Evolutionary conservation across 2,113 vertebrate genomes (phyloP).

Genomic region (Menidia beryllina): DNA sequence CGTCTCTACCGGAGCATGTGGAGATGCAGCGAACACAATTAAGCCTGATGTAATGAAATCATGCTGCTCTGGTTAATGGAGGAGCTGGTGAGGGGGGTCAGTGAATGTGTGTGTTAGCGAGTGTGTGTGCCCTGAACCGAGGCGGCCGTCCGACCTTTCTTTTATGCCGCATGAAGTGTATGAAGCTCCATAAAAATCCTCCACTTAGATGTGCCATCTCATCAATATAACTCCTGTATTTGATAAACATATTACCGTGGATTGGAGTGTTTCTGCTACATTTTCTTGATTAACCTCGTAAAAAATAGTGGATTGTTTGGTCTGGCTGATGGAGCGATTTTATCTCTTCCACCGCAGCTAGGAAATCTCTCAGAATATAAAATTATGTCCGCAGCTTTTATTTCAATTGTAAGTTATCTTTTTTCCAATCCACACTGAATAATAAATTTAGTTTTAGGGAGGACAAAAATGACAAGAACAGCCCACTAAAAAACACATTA

Average conservation of each 20-base stretch:
- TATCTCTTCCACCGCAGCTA: constrained; percentile 24
- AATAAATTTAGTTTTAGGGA: constrained; percentile 19
- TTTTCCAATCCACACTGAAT: constrained; percentile 2
- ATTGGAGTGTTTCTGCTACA: constrained; percentile 24
- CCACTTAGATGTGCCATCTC: constrained; percentile 31
- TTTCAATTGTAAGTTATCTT: constrained; percentile 4
- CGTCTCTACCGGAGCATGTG: constrained; percentile 54
- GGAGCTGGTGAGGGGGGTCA: constrained; percentile 68
- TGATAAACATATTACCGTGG: constrained; percentile 36
- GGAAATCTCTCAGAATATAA: constrained; percentile 20
- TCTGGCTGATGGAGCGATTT: constrained; percentile 50
- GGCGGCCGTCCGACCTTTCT: constrained; percentile 42
- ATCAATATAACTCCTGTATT: constrained; percentile 67
- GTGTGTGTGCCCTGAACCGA: neutral
- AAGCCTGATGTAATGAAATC: constrained; percentile 79
- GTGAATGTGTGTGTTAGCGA: constrained; percentile 23
- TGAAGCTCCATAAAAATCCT: constrained; percentile 41
- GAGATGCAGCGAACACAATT: constrained; percentile 76
- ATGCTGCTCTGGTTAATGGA: constrained; percentile 77
- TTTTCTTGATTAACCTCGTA: constrained; percentile 52
- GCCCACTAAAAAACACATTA: constrained; percentile 50
- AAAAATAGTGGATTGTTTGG: constrained; percentile 66
- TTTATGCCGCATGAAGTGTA: constrained; percentile 29
- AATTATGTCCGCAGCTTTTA: constrained; percentile 14
- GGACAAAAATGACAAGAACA: constrained; percentile 16